Evolutionary conservation across 2,888 invertebrate genomes (phyloP).

Genomic region (Acleris laterana): DNA sequence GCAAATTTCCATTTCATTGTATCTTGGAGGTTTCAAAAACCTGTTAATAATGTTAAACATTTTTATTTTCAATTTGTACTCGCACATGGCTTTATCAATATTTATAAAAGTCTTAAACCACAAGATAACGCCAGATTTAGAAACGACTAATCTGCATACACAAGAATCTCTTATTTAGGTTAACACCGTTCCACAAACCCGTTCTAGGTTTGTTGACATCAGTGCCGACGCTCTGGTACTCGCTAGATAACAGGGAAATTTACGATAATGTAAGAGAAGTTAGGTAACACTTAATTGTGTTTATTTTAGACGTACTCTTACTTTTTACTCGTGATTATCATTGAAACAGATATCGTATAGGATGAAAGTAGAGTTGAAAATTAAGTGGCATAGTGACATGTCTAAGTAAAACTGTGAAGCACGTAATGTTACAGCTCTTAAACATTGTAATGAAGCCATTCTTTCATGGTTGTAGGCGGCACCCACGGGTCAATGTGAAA

Average conservation of each 20-base stretch:
- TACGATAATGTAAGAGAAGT: constrained; percentile 32
- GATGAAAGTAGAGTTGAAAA: constrained; percentile 9
- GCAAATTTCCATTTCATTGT: too few species aligned
- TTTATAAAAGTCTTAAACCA: constrained; percentile 10
- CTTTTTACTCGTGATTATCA: constrained; percentile 18
- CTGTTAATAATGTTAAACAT: neutral
- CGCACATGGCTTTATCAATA: neutral
- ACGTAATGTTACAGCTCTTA: constrained; percentile 16
- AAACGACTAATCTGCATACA: constrained; percentile 33
- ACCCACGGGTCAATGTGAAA: constrained; percentile 32
- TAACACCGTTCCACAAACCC: constrained; percentile 24
- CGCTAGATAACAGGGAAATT: constrained; percentile 33
- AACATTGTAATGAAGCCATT: constrained; percentile 26
- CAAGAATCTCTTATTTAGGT: constrained; percentile 32
- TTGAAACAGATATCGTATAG: constrained; percentile 10
- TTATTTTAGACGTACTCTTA: constrained; percentile 26
- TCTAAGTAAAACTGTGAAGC: constrained; percentile 17
- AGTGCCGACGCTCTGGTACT: constrained; percentile 10
- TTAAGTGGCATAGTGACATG: constrained; percentile 8
- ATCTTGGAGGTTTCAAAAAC: neutral
- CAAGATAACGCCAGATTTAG: constrained; percentile 23
- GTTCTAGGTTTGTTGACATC: constrained; percentile 36
- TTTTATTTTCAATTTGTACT: neutral
- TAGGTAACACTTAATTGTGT: constrained; percentile 33
- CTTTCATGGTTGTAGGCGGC: constrained; percentile 31